Evolutionary conservation across 2,888 invertebrate genomes (phyloP).

Genomic region (Andrena trimmerana): DNA sequence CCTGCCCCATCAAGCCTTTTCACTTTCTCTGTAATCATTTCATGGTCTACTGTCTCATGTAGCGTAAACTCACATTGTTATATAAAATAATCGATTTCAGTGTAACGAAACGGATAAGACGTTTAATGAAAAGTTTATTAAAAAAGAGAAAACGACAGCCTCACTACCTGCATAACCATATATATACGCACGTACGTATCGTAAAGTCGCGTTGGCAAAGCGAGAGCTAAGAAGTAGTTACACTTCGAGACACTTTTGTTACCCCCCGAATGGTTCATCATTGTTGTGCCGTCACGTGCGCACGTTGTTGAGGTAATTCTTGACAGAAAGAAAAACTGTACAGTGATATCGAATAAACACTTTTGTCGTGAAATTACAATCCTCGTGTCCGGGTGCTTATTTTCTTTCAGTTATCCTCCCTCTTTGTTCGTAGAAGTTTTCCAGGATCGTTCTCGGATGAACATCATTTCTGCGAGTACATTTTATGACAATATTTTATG

Average conservation of each 20-base stretch:
- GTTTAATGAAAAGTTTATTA: constrained; percentile 69
- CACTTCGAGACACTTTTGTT: constrained; percentile 73
- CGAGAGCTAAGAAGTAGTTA: constrained; percentile 52
- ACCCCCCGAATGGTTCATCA: constrained; percentile 79
- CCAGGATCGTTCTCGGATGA: too few relatives aligned
- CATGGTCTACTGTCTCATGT: constrained; percentile 82
- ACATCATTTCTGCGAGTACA: too few relatives aligned
- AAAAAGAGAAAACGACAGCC: constrained; percentile 67
- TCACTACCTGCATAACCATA: constrained; percentile 60
- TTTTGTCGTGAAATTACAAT: constrained; percentile 80
- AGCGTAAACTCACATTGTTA: constrained; percentile 81
- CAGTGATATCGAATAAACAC: constrained; percentile 84
- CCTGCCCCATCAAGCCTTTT: constrained; percentile 67
- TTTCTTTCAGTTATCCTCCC: constrained; percentile 37
- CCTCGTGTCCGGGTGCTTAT: not conserved
- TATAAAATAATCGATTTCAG: constrained; percentile 78
- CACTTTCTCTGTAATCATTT: constrained; percentile 79
- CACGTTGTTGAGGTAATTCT: constrained; percentile 82
- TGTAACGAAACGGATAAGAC: constrained; percentile 73
- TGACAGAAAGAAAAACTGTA: constrained; percentile 82
- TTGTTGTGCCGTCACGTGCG: constrained; percentile 83
- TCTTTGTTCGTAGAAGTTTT: not conserved
- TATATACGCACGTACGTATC: constrained; percentile 68
- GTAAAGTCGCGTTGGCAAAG: constrained; percentile 68
- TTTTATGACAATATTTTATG: too few relatives aligned